Evolutionary conservation across 1,140 invertebrate species (phyloP), one percentile per base, ranked within the genome.

Genomic region (Cotesia vestalis): DNA sequence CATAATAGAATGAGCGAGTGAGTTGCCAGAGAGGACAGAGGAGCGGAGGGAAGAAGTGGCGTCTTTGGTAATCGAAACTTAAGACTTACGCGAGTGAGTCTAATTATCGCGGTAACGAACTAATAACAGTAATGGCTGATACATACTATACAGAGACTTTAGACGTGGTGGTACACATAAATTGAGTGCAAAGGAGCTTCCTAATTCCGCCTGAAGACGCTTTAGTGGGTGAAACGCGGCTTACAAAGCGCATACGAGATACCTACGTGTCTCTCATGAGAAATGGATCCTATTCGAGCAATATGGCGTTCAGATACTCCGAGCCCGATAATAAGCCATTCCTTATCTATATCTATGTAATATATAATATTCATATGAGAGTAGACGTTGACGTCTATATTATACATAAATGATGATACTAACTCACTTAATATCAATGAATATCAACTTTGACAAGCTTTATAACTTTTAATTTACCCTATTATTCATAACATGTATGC

Each of bases 21-120:
- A 8, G 3, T 3, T 11, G 40, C 6, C 0, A 11, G 6, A 9
- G 40, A 46, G 40, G 40, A 8, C 11, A 11, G 11, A 11, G 5
- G 11, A 46, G 40, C 6, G 5, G 11, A 11, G 6, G 11, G 40
- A 46, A 11, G 40, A 46, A 46, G 40, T 46, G 6, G 3, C 40
- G 40, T 46, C 40, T 46, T 46, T 46, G 40, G 40, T 46, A 46
- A 46, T 46, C 40, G 40, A 46, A 46, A 46, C 40, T 46, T 6
- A 46, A 40, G 38, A 46, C 40, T 6, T 9, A 46, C 40, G 27
- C 27, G 27, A 9, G 40, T 11, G 40, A 46, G 40, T 46, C 6
- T 71, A 71, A 71, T 71, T 71, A 71, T 63, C 55, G 60, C 60
- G 20, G 69, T 71, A 71, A 71, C 69, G 69, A 71, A 71, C 69